Evolutionary conservation across 2,797 vertebrate species (phyloP).

Genomic region (Phoxinus dragarum): DNA sequence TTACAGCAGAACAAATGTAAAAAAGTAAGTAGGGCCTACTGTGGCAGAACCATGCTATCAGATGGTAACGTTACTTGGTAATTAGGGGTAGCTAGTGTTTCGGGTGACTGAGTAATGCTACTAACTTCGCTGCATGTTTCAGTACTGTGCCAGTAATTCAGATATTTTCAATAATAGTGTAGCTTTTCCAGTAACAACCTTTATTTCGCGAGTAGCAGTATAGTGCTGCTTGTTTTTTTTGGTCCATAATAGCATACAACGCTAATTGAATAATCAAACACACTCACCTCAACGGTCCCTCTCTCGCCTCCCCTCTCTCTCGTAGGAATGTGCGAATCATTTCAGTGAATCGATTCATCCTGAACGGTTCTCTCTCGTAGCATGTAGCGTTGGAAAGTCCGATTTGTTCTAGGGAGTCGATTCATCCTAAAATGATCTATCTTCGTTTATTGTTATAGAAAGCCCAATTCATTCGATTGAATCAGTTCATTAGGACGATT

Average conservation of each 20-base stretch:
- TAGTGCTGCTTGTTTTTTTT: not conserved
- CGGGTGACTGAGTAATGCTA: not conserved
- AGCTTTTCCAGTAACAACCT: not conserved
- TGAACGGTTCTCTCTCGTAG: not conserved
- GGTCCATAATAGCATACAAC: too few relatives aligned
- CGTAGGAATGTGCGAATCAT: not conserved
- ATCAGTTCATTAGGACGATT: too few relatives aligned
- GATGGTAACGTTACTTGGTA: not conserved
- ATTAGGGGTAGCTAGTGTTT: not conserved
- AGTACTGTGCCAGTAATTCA: not conserved
- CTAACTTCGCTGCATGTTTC: not conserved
- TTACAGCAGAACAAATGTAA: not conserved
- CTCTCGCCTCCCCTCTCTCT: not conserved
- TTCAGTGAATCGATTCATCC: not conserved
- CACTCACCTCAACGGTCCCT: not conserved
- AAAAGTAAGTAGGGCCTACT: not conserved
- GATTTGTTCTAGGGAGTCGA: too few relatives aligned
- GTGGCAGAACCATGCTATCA: not conserved
- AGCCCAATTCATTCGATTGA: too few relatives aligned
- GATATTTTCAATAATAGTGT: not conserved
- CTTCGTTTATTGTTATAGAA: too few relatives aligned
- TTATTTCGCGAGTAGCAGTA: not conserved
- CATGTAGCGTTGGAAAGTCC: too few relatives aligned
- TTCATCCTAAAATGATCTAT: too few relatives aligned
- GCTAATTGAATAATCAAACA: not conserved